Conservation (phyloP, 2,113 vertebrate genomes). For the Oenanthe melanoleuca region DNA sequence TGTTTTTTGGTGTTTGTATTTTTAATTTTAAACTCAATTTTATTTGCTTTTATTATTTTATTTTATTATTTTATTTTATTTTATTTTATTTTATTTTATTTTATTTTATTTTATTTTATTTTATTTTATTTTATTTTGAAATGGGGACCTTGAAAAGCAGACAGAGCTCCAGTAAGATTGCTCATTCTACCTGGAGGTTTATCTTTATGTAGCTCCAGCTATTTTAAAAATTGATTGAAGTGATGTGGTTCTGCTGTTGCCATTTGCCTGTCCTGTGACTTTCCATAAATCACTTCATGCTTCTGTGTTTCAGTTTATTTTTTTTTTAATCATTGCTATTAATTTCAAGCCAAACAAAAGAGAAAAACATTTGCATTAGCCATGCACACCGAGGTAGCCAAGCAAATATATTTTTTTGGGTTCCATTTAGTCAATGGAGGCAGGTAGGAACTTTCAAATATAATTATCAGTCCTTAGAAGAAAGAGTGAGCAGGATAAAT, state of each 20-base stretch:
- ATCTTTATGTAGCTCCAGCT: neutral
- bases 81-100: neutral
- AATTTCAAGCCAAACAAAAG: neutral
- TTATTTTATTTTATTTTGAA: neutral
- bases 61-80: neutral
- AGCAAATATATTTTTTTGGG: neutral
- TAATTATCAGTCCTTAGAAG: neutral
- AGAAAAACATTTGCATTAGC: neutral
- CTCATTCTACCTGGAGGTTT: neutral
- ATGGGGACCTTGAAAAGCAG: neutral
- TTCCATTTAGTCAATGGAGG: neutral
- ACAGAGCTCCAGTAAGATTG: neutral
- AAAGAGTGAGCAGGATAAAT: neutral
- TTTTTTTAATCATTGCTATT: neutral
- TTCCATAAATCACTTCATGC: neutral
- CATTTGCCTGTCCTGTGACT: neutral
- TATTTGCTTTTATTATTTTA: neutral
- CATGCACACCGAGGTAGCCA: neutral
- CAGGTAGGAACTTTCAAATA: neutral
- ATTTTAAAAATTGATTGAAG: neutral
- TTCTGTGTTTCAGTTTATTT: neutral
- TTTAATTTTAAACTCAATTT: neutral
- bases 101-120: neutral
- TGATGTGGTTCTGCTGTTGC: neutral
- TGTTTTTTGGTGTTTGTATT: accelerated